These are phyloP conservation scores for Syrista parreyssii DNA, from an alignment of 2,888 invertebrate genomes.

Conservation along the genomic window DNA sequence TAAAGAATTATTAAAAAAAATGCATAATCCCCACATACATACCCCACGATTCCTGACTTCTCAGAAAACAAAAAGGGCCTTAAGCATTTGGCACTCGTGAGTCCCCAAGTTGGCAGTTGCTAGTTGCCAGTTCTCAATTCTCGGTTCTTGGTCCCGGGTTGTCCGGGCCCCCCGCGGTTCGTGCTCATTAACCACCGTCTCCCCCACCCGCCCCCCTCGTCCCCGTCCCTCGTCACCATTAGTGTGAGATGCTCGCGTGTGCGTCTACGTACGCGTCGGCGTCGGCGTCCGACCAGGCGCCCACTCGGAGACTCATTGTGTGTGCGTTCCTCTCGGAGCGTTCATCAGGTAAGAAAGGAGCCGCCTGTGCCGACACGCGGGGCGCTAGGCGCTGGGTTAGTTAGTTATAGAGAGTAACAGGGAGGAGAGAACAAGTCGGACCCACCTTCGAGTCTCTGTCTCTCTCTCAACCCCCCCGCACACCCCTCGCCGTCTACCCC, in stretches of 20 bases:
- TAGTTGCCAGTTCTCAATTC: background rate
- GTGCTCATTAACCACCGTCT: constrained; percentile 62
- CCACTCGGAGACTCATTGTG: constrained; percentile 18
- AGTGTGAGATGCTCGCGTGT: constrained; percentile 40
- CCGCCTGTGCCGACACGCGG: constrained; percentile 65
- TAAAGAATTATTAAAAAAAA: background rate
- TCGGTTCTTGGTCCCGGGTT: background rate
- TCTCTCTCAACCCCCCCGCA: constrained; percentile 10
- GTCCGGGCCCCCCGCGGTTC: constrained; percentile 56
- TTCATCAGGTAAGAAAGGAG: constrained; percentile 65
- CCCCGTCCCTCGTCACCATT: constrained; percentile 38
- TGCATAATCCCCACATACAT: background rate
- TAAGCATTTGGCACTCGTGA: constrained; percentile 22
- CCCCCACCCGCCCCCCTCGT: constrained; percentile 19
- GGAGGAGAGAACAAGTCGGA: constrained; percentile 21
- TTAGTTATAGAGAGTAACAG: constrained; percentile 43
- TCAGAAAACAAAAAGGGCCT: constrained; percentile 32
- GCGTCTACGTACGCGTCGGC: constrained; percentile 27
- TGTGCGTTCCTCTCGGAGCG: constrained; percentile 17
- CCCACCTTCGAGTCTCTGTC: constrained; percentile 12
- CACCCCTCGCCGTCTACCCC: background rate
- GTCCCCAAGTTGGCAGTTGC: background rate
- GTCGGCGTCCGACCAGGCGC: constrained; percentile 20
- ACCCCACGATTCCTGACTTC: constrained; percentile 44
- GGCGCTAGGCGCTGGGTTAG: constrained; percentile 61